Conservation (phyloP, 2,113 vertebrate species). For the Neodon shergylaensis region DNA sequence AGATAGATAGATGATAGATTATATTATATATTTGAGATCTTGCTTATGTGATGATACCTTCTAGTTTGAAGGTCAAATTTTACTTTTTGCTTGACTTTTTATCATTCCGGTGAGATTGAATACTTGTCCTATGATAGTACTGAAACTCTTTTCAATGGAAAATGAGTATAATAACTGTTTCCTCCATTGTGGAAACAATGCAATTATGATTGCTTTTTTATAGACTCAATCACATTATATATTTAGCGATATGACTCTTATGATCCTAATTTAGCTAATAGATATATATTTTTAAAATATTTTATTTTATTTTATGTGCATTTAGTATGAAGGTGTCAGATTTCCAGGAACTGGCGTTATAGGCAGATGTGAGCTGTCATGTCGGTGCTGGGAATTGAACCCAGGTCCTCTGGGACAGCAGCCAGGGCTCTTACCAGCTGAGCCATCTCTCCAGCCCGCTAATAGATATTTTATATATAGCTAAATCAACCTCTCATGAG, state of each 20-base stretch:
- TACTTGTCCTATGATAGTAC: background rate
- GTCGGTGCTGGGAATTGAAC: too few relatives aligned
- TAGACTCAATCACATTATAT: background rate
- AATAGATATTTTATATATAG: constrained; percentile 4
- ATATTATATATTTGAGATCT: background rate
- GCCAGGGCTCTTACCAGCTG: too few relatives aligned
- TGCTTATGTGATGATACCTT: background rate
- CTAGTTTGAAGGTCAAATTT: constrained; percentile 39
- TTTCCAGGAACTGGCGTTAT: too few relatives aligned
- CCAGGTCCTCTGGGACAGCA: too few relatives aligned
- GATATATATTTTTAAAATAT: background rate
- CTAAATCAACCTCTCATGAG: background rate
- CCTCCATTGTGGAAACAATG: background rate
- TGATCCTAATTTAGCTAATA: background rate
- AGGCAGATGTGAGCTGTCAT: too few relatives aligned
- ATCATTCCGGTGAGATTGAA: background rate
- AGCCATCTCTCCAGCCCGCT: background rate
- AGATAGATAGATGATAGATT: too few relatives aligned
- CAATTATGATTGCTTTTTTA: background rate
- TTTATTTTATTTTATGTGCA: too few relatives aligned
- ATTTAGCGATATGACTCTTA: background rate
- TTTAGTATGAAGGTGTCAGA: too few relatives aligned
- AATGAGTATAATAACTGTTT: constrained; percentile 10
- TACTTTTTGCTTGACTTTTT: background rate
- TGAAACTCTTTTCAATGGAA: constrained; percentile 2